Evolutionary conservation across 2,797 vertebrate species (phyloP).

Genomic region (Aeoliscus strigatus): DNA sequence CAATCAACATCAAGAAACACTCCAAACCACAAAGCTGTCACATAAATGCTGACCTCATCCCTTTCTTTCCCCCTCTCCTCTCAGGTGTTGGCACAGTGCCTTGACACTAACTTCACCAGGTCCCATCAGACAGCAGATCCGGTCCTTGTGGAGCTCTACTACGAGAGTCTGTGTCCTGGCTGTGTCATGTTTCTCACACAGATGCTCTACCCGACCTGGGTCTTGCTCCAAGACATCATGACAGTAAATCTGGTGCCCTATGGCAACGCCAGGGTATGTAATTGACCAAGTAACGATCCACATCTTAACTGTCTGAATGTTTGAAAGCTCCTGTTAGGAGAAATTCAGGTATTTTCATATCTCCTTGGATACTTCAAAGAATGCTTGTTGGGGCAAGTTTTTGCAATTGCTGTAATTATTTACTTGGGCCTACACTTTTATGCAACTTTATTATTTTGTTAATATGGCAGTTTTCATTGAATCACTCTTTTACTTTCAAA

Average conservation of each 20-base stretch:
- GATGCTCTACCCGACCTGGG: constrained; percentile 79
- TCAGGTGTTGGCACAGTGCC: constrained; percentile 76
- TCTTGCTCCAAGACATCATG: constrained; percentile 76
- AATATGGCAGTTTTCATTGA: no score
- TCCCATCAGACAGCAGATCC: neutral
- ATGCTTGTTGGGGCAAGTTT: no score
- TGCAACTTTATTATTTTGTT: no score
- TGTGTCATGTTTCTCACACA: constrained; percentile 72
- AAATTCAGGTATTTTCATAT: no score
- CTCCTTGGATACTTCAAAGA: no score
- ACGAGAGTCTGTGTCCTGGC: constrained; percentile 84
- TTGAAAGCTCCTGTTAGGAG: no score
- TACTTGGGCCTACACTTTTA: no score
- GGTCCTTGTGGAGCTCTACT: constrained; percentile 81
- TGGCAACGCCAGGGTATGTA: constrained; percentile 84
- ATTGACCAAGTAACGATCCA: neutral
- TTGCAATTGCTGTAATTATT: no score
- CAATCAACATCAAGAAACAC: no score
- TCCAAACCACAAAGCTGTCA: neutral
- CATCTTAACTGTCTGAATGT: no score
- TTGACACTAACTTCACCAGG: constrained; percentile 43
- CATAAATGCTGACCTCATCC: neutral
- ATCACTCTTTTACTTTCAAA: no score
- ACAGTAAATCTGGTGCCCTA: constrained; percentile 83
- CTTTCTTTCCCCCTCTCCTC: neutral